Evolutionary conservation across 2,113 vertebrate species (phyloP), one percentile per base, ranked within the genome.

Genomic region (Typhlomys cinereus): DNA sequence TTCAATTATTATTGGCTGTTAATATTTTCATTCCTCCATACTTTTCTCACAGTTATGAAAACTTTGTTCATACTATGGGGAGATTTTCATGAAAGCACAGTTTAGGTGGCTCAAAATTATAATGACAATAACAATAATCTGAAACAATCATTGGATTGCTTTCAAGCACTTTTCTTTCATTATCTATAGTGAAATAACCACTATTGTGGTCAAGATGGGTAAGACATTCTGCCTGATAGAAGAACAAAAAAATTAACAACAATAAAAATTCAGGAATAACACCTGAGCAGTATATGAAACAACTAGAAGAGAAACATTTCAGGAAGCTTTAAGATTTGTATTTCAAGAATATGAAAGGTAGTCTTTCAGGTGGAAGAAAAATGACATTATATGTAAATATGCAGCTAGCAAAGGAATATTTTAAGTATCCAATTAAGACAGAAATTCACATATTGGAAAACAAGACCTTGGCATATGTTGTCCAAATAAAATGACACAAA

Each of bases 1-100:
- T 31, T 89, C 59, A 81, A 57, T 95, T 91, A 85, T 97, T 94
- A 91, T 91, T 85, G 27, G 62, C 71, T 74, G 52, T 82, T 88
- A 96, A 88, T 92, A 89, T 83, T 93, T 95, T 92, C 50, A 92
- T 73, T 92, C 82, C 66, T 78, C 18, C 46, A 83, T 4, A 85
- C 44, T 92, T 80, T 85, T 48, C 25, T 89, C 20, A 66, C 86
- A 80, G 78, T 90, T 86, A 85, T 88, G 48, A 90, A 94, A 94
- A 88, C 66, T 83, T 84, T 57, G 36, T 90, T 82, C 25, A 66
- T 69, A 70, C 7, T 61, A 34, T 94, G 76, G 82, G 41, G 18
- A 70, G 20, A 52, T 91, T 89, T 85, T 14, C 27, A 20, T 52
- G 34, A 73, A 93, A 85, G 44, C 59, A 67, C 13, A 66, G 67